phyloP scores from a whole-genome alignment of 1,140 invertebrate species.

The Lasioglossum baleicum region DNA sequence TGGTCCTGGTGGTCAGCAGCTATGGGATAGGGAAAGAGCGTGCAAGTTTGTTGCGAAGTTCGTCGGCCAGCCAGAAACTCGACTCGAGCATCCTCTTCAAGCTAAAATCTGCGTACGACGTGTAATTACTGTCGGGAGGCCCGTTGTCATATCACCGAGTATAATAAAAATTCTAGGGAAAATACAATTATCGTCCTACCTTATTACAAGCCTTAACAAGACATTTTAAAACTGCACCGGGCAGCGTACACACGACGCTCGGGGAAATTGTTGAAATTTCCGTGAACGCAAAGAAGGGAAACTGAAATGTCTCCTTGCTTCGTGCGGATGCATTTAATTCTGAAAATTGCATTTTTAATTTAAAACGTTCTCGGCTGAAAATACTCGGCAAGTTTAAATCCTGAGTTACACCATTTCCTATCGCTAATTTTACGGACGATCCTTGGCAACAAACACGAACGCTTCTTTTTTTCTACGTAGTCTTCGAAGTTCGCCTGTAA shows the following conservation, averaged over 20 bases:
- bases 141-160: constrained; percentile 33
- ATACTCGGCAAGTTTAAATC: too few relatives aligned
- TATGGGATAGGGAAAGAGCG: constrained; percentile 12
- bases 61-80: constrained; percentile 6
- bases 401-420: too few relatives aligned
- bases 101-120: constrained; percentile 36
- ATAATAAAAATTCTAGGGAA: constrained; percentile 43
- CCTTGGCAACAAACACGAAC: too few relatives aligned
- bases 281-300: not conserved
- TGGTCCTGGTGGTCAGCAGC: constrained; percentile 35
- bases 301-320: not conserved
- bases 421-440: too few relatives aligned
- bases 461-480: too few relatives aligned
- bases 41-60: constrained; percentile 43
- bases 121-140: constrained; percentile 41
- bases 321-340: too few relatives aligned
- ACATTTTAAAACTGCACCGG: constrained; percentile 15
- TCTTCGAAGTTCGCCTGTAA: too few relatives aligned
- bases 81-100: constrained; percentile 11
- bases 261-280: constrained; percentile 1
- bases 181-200: constrained; percentile 38
- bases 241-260: not conserved
- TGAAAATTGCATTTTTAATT: too few relatives aligned
- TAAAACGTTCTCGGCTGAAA: too few relatives aligned
- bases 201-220: constrained; percentile 25